Base-by-base conservation (phyloP, 2,888 invertebrate species). In the Nymphalis c-album region DNA sequence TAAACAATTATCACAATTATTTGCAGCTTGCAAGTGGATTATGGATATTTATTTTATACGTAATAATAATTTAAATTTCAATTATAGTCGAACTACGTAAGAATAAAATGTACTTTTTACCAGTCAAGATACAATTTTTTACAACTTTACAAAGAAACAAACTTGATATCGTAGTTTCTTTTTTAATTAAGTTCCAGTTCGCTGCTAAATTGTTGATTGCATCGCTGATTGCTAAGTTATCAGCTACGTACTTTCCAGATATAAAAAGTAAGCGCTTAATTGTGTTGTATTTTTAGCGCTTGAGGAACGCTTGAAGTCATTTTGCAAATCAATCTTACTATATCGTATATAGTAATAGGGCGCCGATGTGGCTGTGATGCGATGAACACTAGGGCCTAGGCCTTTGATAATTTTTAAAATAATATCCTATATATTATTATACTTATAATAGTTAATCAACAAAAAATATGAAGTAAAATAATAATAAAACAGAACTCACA, bases 141-240 rank as follows among this genome's bases (percentile, higher is more conserved):
- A 51, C 51, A 51, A 51, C 16, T 20, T 51, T 51, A 16, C 51
- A 51, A 51, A 13, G 13, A 51, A 22, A 51, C 22, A 51, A 51
- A 51, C 16, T 22, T 4, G 51, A 51, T 16, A 40, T 40, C 40
- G 40, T 10, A 51, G 22, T 51, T 51, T 51, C 51, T 16, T 13
- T 40, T 40, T 51, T 51, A 22, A 51, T 51, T 51, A 22, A 53
- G 47, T 46, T 60, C 46, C 22, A 60, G 46, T 60, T 46, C 22
- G 22, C 26, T 46, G 45, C 5, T 46, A 60, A 60, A 47, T 60
- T 46, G 60, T 60, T 60, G 60, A 46, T 60, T 60, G 60, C 60
- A 17, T 46, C 47, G 22, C 60, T 60, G 60, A 46, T 51, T 51
- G 51, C 22, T 51, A 51, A 51, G 22, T 51, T 51, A 22, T 22